Conservation (phyloP, 2,888 invertebrate species). For the Lepidocyrtoides sp. region DNA sequence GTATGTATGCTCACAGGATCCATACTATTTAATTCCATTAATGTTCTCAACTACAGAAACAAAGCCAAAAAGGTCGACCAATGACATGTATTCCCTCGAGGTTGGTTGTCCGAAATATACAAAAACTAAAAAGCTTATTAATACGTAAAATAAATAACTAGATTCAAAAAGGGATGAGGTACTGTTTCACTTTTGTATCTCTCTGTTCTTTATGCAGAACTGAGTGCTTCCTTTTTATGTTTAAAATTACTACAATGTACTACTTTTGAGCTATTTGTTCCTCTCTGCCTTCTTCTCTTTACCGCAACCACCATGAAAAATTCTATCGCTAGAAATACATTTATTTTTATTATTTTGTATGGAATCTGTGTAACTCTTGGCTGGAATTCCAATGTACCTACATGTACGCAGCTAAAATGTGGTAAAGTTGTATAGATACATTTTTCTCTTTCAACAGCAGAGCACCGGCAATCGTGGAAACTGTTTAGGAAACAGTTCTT, state of each 20-base stretch:
- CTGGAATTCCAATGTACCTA: background rate
- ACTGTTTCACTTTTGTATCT: too few relatives aligned
- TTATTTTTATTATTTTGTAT: background rate
- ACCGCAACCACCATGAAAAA: background rate
- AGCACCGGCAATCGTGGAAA: background rate
- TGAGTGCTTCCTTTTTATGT: background rate
- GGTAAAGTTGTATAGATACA: background rate
- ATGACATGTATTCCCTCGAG: too few relatives aligned
- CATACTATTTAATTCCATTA: too few relatives aligned
- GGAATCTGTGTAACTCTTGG: background rate
- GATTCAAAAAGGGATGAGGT: too few relatives aligned
- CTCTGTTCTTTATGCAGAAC: too few relatives aligned
- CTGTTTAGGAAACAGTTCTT: conserved; percentile 59
- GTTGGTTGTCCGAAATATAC: too few relatives aligned
- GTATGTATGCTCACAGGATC: too few relatives aligned
- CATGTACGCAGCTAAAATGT: background rate
- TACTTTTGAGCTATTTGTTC: background rate
- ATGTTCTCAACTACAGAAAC: too few relatives aligned
- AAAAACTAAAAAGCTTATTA: too few relatives aligned
- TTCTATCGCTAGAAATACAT: background rate
- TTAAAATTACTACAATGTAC: background rate
- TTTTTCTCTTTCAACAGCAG: conserved; percentile 19
- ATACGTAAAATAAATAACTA: too few relatives aligned
- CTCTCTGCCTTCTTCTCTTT: background rate
- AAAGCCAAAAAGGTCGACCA: too few relatives aligned